These are phyloP conservation scores for Catharus minimus DNA, from an alignment of 2,113 vertebrate species.

Conservation along the genomic window DNA sequence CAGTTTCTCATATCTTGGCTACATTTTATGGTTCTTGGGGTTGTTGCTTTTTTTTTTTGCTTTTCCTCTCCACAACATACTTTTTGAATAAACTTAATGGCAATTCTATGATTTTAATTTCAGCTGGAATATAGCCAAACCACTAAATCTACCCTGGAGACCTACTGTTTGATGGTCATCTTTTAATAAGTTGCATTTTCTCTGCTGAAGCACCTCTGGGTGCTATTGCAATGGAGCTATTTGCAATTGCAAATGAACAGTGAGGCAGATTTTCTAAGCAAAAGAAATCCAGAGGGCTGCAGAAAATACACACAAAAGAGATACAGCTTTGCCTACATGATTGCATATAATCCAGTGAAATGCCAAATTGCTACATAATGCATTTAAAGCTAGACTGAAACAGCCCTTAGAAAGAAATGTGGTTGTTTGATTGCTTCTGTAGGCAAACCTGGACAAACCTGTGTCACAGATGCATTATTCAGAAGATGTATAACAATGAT, in stretches of 20 bases:
- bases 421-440: neutral
- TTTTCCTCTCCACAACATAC: neutral
- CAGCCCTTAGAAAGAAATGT: neutral
- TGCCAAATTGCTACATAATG: neutral
- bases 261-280: neutral
- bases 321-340: neutral
- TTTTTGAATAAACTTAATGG: neutral
- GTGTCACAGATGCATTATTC: neutral
- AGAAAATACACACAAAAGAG: neutral
- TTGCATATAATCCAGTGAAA: neutral
- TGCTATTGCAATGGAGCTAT: neutral
- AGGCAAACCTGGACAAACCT: neutral
- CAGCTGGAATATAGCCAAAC: neutral
- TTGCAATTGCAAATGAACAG: conserved; percentile 8
- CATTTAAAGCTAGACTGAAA: neutral
- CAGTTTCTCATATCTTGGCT: neutral
- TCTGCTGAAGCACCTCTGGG: conserved; percentile 22
- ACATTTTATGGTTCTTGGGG: neutral
- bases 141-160: neutral
- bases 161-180: conserved; percentile 3
- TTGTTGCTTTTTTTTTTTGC: neutral
- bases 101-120: conserved; percentile 10
- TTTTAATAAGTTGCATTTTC: conserved; percentile 25
- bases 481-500: neutral
- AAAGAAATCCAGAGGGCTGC: neutral